Conservation (phyloP, 2,888 invertebrate species). For the Idaea dimidiata region DNA sequence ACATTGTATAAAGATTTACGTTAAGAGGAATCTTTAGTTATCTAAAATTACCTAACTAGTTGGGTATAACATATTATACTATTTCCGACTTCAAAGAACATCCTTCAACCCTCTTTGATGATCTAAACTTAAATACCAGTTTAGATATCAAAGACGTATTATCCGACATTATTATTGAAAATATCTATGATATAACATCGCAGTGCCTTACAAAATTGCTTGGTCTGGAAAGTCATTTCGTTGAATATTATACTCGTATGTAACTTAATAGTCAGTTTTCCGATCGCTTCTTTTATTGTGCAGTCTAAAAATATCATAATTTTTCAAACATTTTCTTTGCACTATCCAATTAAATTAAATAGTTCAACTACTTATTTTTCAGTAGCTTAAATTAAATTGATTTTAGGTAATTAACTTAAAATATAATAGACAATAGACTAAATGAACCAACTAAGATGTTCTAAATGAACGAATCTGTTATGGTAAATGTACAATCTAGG, state of each 20-base stretch:
- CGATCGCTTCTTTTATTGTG: background rate
- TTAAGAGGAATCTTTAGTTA: background rate
- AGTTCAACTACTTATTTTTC: too few relatives aligned
- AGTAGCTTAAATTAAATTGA: too few relatives aligned
- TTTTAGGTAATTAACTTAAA: too few relatives aligned
- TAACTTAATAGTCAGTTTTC: background rate
- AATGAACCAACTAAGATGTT: too few relatives aligned
- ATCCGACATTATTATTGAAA: background rate
- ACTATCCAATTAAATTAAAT: too few relatives aligned
- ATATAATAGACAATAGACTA: too few relatives aligned
- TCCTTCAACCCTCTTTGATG: background rate
- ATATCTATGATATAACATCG: background rate
- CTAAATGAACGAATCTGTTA: too few relatives aligned
- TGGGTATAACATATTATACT: too few relatives aligned
- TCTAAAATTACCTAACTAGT: background rate
- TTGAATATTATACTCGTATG: background rate
- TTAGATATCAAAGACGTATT: background rate
- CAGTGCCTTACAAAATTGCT: background rate
- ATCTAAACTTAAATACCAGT: background rate
- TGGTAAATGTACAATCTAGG: too few relatives aligned
- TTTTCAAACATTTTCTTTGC: background rate
- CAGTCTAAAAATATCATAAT: background rate
- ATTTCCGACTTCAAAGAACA: constrained; percentile 1
- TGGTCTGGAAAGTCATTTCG: background rate
- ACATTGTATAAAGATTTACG: too few relatives aligned